Percentiles rank a stretch among this genome's conserved stretches.
Conservation (phyloP, 2,797 vertebrate species). For the Chromis chromis region DNA sequence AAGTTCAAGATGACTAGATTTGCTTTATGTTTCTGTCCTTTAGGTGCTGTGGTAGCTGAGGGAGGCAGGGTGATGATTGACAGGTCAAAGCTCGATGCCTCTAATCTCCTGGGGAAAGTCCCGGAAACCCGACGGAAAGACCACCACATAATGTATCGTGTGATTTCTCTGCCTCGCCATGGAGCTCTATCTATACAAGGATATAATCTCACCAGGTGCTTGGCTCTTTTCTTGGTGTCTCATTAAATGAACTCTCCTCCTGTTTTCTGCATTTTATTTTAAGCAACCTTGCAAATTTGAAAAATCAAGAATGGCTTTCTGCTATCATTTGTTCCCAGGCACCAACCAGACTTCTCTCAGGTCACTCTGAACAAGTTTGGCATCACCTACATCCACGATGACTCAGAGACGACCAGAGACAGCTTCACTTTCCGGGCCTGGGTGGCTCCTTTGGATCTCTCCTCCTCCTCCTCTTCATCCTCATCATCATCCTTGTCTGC, state of each 20-base stretch:
- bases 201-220: constrained; percentile 86
- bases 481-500: constrained; percentile 43
- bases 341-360: constrained; percentile 89
- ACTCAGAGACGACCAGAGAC: constrained; percentile 90
- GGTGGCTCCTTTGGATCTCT: constrained; percentile 83
- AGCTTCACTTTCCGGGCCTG: constrained; percentile 90
- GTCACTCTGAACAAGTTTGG: constrained; percentile 87
- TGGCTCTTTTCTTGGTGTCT: constrained; percentile 21
- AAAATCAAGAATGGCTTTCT: neutral
- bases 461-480: constrained; percentile 24
- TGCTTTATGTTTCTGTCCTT: constrained; percentile 25
- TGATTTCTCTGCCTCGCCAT: constrained; percentile 85
- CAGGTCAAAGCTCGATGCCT: constrained; percentile 89
- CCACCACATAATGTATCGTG: constrained; percentile 89
- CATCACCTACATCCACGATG: constrained; percentile 88
- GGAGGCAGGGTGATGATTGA: constrained; percentile 88
- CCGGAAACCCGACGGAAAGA: constrained; percentile 79
- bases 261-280: too few species aligned
- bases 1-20: neutral
- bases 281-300: too few species aligned
- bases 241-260: too few species aligned
- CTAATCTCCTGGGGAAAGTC: constrained; percentile 88
- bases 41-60: constrained; percentile 89
- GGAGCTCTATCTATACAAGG: constrained; percentile 86
- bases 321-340: constrained; percentile 59